phyloP scores from a whole-genome alignment of 2,113 vertebrate genomes.

The Lycaon pictus region DNA sequence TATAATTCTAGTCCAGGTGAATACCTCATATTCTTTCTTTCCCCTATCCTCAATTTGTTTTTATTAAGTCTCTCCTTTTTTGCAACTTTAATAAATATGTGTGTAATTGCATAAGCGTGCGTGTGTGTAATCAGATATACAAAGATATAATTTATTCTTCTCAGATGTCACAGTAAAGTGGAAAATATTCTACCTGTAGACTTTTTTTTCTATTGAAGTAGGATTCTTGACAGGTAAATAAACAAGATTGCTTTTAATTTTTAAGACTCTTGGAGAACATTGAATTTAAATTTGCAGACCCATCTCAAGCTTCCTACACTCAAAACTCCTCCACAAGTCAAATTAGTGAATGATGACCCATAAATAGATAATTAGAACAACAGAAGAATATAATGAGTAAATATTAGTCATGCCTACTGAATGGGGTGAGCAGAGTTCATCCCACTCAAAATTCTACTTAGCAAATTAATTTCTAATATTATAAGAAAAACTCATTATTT shows the following conservation, averaged over 20 bases:
- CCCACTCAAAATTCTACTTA: constrained; percentile 61
- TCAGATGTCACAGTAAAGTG: neutral
- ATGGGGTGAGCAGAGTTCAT: constrained; percentile 62
- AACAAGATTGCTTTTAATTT: constrained; percentile 32
- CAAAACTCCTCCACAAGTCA: constrained; percentile 64
- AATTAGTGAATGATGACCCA: constrained; percentile 76
- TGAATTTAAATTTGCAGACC: neutral
- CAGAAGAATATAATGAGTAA: constrained; percentile 75
- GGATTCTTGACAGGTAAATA: neutral
- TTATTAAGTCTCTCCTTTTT: neutral
- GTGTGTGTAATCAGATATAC: neutral
- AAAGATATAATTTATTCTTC: constrained; percentile 40
- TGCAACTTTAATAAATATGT: neutral
- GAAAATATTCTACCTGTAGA: neutral
- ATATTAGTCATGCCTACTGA: constrained; percentile 78
- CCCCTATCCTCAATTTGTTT: neutral
- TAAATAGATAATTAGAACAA: constrained; percentile 77
- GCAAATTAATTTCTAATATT: constrained; percentile 70
- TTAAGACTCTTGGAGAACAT: neutral
- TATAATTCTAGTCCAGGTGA: neutral
- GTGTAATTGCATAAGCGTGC: neutral
- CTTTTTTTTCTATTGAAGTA: neutral
- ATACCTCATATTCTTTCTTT: neutral
- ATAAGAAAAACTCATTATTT: constrained; percentile 43
- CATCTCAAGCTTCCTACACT: neutral